A percentile compares a stretch with the other conserved stretches of the same genome.
Evolutionary conservation across 2,113 vertebrate genomes (phyloP).

Genomic region (Brachionichthys hirsutus): DNA sequence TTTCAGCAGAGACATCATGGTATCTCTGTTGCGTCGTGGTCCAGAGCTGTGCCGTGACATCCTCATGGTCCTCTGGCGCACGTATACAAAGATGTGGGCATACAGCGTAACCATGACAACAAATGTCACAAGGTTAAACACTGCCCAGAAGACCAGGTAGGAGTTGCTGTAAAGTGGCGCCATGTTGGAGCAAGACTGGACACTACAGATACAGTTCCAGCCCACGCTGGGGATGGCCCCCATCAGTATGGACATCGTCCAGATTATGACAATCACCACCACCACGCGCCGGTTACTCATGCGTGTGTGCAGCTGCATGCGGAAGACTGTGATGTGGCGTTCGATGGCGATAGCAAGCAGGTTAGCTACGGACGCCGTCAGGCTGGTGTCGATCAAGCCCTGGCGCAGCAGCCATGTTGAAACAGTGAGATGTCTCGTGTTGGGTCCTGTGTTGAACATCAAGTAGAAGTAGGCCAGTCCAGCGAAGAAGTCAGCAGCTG

Average conservation of each 20-base stretch:
- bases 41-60: constrained; percentile 98
- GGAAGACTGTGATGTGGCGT: constrained; percentile 97
- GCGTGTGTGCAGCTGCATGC: constrained; percentile 97
- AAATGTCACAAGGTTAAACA: constrained; percentile 98
- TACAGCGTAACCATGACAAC: constrained; percentile 98
- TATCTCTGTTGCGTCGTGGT: constrained; percentile 92
- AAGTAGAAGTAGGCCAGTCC: constrained; percentile 99
- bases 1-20: constrained; percentile 99
- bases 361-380: constrained; percentile 96
- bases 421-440: constrained; percentile 92
- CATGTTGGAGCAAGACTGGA: constrained; percentile 94
- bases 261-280: constrained; percentile 97
- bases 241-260: constrained; percentile 99
- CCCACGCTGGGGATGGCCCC: constrained; percentile 96
- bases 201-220: constrained; percentile 98
- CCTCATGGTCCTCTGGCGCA: constrained; percentile 98
- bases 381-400: constrained; percentile 96
- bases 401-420: constrained; percentile 97
- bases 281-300: constrained; percentile 98
- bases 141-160: constrained; percentile 97
- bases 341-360: constrained; percentile 96
- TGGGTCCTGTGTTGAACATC: constrained; percentile 99
- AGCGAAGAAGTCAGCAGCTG: constrained; percentile 98
- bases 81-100: constrained; percentile 98
- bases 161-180: constrained; percentile 98